These are phyloP conservation scores for Allygus modestus DNA, from an alignment of 2,888 invertebrate genomes.

Conservation along the genomic window DNA sequence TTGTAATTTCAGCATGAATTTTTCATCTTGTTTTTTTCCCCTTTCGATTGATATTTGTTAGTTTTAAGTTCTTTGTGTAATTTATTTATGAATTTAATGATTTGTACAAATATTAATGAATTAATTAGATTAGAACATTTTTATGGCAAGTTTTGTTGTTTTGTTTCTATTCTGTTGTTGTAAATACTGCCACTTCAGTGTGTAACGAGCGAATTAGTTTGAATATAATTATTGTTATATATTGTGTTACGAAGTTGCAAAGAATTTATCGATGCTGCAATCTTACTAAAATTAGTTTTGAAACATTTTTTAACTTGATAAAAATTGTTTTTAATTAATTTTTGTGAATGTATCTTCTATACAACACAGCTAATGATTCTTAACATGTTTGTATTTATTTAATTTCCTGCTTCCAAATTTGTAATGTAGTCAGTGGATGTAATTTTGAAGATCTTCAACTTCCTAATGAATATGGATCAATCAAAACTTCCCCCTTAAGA, in stretches of 20 bases:
- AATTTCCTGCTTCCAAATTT: not conserved
- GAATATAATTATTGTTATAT: constrained; percentile 66
- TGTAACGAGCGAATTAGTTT: constrained; percentile 35
- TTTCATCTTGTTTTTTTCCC: constrained; percentile 42
- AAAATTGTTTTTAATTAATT: constrained; percentile 58
- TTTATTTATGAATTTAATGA: constrained; percentile 55
- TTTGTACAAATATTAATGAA: constrained; percentile 51
- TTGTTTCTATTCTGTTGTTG: constrained; percentile 56
- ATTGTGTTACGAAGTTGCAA: constrained; percentile 67
- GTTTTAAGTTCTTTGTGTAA: constrained; percentile 13
- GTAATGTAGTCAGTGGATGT: not conserved
- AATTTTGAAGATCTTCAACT: too few species aligned
- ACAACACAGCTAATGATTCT: constrained; percentile 60
- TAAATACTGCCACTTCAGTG: constrained; percentile 49
- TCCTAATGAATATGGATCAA: too few species aligned
- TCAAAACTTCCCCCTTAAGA: too few species aligned
- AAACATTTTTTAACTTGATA: constrained; percentile 53
- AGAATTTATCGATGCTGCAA: constrained; percentile 57
- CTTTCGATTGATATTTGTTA: constrained; percentile 43
- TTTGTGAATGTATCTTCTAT: constrained; percentile 59
- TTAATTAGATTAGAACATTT: constrained; percentile 12
- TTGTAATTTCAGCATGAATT: constrained; percentile 52
- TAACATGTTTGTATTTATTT: constrained; percentile 40
- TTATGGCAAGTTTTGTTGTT: constrained; percentile 53
- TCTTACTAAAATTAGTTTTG: constrained; percentile 60